Conservation (phyloP, 2,888 invertebrate species). For the Zeuzera pyrina region DNA sequence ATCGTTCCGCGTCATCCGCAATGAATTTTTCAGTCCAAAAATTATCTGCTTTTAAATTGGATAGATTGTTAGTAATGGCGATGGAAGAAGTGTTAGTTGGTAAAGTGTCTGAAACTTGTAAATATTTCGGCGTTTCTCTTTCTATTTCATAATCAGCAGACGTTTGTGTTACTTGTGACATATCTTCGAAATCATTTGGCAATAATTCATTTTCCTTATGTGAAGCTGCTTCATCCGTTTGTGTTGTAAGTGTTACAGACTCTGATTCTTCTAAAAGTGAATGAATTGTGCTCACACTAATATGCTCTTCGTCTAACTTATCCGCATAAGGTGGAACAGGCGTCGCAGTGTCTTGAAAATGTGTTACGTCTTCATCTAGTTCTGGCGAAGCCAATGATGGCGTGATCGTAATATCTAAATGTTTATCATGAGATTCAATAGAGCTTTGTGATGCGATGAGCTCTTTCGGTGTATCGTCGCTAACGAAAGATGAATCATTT, state of each 20-base stretch:
- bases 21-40: conserved; percentile 75
- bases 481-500: conserved; percentile 52
- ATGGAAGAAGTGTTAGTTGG: conserved; percentile 35
- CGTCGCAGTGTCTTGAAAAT: conserved; percentile 9
- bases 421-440: conserved; percentile 43
- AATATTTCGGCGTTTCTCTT: conserved; percentile 7
- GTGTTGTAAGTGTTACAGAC: conserved; percentile 26
- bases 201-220: conserved; percentile 23
- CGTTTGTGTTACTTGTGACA: background rate
- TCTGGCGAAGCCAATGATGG: conserved; percentile 50
- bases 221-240: conserved; percentile 15
- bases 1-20: conserved; percentile 74
- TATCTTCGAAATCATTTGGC: no score
- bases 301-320: conserved; percentile 32
- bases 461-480: conserved; percentile 47
- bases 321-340: conserved; percentile 15
- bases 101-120: conserved; percentile 6
- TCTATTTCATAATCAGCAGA: conserved; percentile 9
- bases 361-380: conserved; percentile 26
- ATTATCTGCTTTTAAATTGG: conserved; percentile 58
- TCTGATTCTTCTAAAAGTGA: conserved; percentile 36
- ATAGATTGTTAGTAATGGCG: conserved; percentile 36
- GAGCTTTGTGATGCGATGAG: conserved; percentile 37
- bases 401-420: conserved; percentile 40
- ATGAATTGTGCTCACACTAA: conserved; percentile 42